Base-by-base conservation (phyloP, 2,888 invertebrate genomes). In the Acanthoscelides obtectus region DNA sequence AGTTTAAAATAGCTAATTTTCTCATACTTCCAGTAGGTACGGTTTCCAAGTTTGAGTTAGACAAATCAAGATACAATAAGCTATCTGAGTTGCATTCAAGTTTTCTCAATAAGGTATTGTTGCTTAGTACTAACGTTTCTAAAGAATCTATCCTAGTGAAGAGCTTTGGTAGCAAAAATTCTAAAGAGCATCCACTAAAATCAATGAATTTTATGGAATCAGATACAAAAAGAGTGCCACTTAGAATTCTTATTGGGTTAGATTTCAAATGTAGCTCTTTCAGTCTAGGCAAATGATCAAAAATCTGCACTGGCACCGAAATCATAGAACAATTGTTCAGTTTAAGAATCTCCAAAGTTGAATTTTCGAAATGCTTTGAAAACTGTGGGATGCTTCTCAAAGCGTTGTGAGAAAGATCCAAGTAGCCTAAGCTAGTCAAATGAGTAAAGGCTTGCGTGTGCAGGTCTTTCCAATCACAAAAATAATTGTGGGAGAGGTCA, bases 341-440 rank as follows among this genome's bases (percentile, higher is more conserved):
- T 74, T 90, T 88, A 72, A 93, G 83, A 20, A 87, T 88, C 78
- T 87, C 87, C 22, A 93, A 82, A 0, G 89, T 88, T 19, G 86
- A 80, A 76, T 90, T 92, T 66, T 87, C 86, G 2, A 93, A 82
- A n/a, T 88, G 85, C 72, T 77, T 79, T 66, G 76, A 79, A 70
- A 71, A 79, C 70, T 73, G 77, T 65, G 77, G 81, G 72, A 81
- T 72, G 72, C 77, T 81, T 73, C 80, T 76, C 27, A 94, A 84
- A 63, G 87, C 87, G 83, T 94, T 94, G 68, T 87, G 84, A 0
- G 91, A 90, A n/a, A 94, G 83, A 75, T 90, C 88, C n/a, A 94
- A 83, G 65, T 85, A 86, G 78, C 86, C 87, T 68, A 94, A 84
- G 68, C 85, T 89, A 0, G 82, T 82, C 0, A 88, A 86, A 72